Base-by-base conservation (phyloP, 2,113 vertebrate species). In the Prolemur simus region DNA sequence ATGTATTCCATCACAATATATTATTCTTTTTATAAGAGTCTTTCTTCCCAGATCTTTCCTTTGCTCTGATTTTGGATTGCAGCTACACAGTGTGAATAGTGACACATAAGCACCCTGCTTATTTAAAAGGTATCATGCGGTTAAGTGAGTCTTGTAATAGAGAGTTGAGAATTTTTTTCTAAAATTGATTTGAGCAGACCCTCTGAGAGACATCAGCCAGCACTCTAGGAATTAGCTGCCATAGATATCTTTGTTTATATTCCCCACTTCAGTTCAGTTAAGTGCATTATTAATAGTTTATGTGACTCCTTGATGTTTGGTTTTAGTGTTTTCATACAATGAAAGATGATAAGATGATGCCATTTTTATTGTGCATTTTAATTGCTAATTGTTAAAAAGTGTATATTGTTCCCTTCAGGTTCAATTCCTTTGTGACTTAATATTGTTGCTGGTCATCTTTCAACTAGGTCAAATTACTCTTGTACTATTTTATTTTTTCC, bases 281-380 rank as follows among this genome's bases (percentile, higher is more conserved):
- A 97, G 71, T 73, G 82, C 81, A 64, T 91, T 97, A 83, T 97
- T 98, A 98, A 95, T 96, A 97, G 92, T 97, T 98, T 93, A 93
- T 96, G 94, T 93, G 94, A 94, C 15, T 69, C 94, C 97, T 97
- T 97, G 32, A 82, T 82, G 39, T 87, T 92, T 80, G 83, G 32
- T 84, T 86, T 92, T 96, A 94, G 8, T 1, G 0, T 96, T 98
- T 98, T 96, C 94, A 96, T 27, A 96, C 91, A 96, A 93, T 95
- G 86, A 97, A 95, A 97, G 96, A 97, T 86, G 23, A 94, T 80
- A 58, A 93, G 90, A 74, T 91, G 66, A 76, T 93, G 34, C 15
- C 32, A 39, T 94, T 82, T 97, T 87, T 94, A 87, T 80, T 96
- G 47, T 1, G 0, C 17, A 29, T 13, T 34, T 96, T 90, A 96